Evolutionary conservation across 2,888 invertebrate species (phyloP), one percentile per base, ranked within the genome.

Genomic region (Tanytarsus gracilentus): DNA sequence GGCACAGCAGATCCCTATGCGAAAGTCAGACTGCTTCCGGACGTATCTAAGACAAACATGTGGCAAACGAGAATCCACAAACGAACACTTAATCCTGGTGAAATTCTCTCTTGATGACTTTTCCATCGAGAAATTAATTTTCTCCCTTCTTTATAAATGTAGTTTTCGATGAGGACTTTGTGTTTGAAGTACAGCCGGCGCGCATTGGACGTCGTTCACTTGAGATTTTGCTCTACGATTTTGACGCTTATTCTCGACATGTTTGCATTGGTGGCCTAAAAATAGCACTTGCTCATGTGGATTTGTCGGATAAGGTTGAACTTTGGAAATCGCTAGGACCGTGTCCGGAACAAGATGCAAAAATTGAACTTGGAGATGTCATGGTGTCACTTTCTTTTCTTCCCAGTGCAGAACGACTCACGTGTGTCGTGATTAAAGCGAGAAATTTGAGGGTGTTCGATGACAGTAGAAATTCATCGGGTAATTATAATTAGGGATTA

Each of bases 371-470:
- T 25, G 95, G 95, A 0, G 95, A 96, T 74, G 72, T 96, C 68
- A 90, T 95, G 88, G 72, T 96, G 56, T 92, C 93, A 0, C 76
- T 96, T 58, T 91, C 93, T 67, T 96, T 93, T 72, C 77, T 94
- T 33, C 93, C 92, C 11, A 91, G 90, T 21, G 94, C 94, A 23
- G 93, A 92, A 14, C 82, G 94, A 25, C 79, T 96, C 18, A 93
- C 92, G 0, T 83, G 94, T 21, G 94, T 92, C 0, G 82, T 95
- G 44, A 89, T 95, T 65, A 95, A 95, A 74, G 94, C 89, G 1
- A 79, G 93, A 64, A 92, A 93, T 70, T 77, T 96, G 16, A 86
- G 92, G 70, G 90, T 93, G 27, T 93, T 94, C 84, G 95, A 94
- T 69, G 92, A 94, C 67, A 91, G 91, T 33, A 71, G 78, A 51